A percentile compares a stretch with the other conserved stretches of the same genome.
Evolutionary conservation across 2,797 vertebrate genomes (phyloP).

Genomic region (Rhyacichthys aspro): DNA sequence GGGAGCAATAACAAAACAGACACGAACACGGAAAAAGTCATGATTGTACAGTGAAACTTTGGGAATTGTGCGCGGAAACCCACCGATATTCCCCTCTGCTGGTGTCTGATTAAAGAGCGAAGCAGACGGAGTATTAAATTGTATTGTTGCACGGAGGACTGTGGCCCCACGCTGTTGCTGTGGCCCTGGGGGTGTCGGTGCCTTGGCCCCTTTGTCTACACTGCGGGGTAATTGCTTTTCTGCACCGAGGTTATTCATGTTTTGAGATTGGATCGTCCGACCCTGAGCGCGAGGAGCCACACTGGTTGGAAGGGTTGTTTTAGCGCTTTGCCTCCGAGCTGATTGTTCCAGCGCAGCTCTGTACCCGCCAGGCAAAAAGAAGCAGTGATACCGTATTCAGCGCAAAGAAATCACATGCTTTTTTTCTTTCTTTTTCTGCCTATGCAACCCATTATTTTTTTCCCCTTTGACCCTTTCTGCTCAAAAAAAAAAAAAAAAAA

Average conservation of each 20-base stretch:
- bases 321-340: slow-evolving; percentile 54
- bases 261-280: slow-evolving; percentile 60
- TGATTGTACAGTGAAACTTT: slow-evolving; percentile 24
- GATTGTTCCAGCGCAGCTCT: slow-evolving; percentile 60
- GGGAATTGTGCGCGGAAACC: slow-evolving; percentile 7
- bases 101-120: slow-evolving; percentile 49
- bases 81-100: background rate
- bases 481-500: slow-evolving; percentile 20
- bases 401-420: slow-evolving; percentile 37
- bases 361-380: slow-evolving; percentile 30
- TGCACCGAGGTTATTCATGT: slow-evolving; percentile 60
- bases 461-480: slow-evolving; percentile 50
- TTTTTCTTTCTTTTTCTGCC: slow-evolving; percentile 15
- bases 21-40: slow-evolving; percentile 16
- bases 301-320: slow-evolving; percentile 56
- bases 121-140: slow-evolving; percentile 48
- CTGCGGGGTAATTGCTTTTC: slow-evolving; percentile 71
- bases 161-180: slow-evolving; percentile 24
- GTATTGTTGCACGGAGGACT: slow-evolving; percentile 31
- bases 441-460: slow-evolving; percentile 56
- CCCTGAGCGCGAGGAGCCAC: slow-evolving; percentile 49
- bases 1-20: slow-evolving; percentile 22
- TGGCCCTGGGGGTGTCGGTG: slow-evolving; percentile 39
- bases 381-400: slow-evolving; percentile 36
- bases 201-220: slow-evolving; percentile 46